Conservation (phyloP, 2,113 vertebrate species). For the Tonatia bakeri region DNA sequence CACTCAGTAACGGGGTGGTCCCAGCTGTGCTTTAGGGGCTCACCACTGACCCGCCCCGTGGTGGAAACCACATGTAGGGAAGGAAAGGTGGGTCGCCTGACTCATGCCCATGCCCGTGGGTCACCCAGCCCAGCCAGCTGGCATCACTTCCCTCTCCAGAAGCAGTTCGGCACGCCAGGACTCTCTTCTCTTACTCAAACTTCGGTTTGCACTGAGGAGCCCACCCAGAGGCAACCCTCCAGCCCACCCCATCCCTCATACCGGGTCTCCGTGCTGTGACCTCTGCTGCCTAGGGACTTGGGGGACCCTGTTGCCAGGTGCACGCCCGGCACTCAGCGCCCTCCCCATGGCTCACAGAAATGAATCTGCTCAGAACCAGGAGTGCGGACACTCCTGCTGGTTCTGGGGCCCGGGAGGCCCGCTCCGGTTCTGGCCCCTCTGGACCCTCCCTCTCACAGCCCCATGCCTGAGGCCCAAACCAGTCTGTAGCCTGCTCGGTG, state of each 20-base stretch:
- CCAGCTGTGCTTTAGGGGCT: not conserved
- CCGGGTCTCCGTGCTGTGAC: not conserved
- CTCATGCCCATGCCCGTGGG: slow-evolving; percentile 4
- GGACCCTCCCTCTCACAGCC: not conserved
- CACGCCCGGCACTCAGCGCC: not conserved
- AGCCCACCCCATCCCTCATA: not conserved
- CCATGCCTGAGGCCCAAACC: accelerated
- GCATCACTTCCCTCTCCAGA: slow-evolving; percentile 41
- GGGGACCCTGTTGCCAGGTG: not conserved
- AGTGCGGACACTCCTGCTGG: accelerated
- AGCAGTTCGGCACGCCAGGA: not conserved
- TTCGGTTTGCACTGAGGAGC: not conserved
- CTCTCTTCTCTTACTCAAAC: not conserved
- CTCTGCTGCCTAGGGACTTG: not conserved
- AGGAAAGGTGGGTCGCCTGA: slow-evolving; percentile 53
- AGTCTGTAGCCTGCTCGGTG: not conserved
- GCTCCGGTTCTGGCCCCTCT: accelerated
- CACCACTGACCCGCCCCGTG: slow-evolving; percentile 33
- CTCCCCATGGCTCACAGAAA: not conserved
- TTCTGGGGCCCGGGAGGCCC: accelerated
- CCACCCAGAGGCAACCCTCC: not conserved
- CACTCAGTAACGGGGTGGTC: slow-evolving; percentile 23
- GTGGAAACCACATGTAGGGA: slow-evolving; percentile 39
- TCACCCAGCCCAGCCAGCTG: slow-evolving; percentile 34
- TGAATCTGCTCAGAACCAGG: not conserved